These are phyloP conservation scores for Parus major DNA, from an alignment of 2,113 vertebrate genomes.

Conservation along the genomic window DNA sequence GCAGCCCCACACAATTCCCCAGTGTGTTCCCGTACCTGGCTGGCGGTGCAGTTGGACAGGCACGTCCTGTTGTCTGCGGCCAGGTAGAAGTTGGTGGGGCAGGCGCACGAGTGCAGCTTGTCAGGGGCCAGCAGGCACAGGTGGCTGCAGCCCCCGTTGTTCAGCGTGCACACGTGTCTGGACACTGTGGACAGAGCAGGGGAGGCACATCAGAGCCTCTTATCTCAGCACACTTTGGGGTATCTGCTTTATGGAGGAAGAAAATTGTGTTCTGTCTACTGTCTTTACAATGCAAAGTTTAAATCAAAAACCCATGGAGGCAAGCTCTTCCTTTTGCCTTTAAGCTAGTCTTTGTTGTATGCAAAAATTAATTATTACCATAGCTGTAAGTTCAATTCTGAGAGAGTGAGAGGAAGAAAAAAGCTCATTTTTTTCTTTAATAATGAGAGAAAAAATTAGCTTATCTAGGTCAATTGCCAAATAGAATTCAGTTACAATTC, in stretches of 20 bases:
- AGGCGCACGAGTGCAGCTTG: slow-evolving; percentile 88
- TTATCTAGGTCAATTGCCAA: background rate
- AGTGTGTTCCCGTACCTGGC: slow-evolving; percentile 79
- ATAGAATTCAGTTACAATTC: background rate
- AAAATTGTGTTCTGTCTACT: background rate
- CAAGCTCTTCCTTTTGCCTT: background rate
- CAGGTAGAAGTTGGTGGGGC: slow-evolving; percentile 97
- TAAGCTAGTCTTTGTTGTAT: background rate
- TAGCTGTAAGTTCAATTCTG: background rate
- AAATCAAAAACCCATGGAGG: background rate
- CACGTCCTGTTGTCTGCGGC: slow-evolving; percentile 93
- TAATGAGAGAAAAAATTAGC: background rate
- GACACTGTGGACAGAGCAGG: slow-evolving; percentile 76
- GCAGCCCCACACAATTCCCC: rapidly evolving
- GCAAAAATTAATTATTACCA: background rate
- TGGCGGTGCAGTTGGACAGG: slow-evolving; percentile 97
- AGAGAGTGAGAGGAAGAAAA: background rate
- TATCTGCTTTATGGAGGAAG: background rate
- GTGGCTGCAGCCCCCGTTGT: slow-evolving; percentile 96
- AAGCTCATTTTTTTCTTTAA: background rate
- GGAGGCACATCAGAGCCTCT: background rate
- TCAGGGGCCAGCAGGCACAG: slow-evolving; percentile 92
- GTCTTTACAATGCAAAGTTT: background rate
- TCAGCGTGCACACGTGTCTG: slow-evolving; percentile 90
- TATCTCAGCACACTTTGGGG: background rate